A percentile compares a stretch with the other conserved stretches of the same genome.
phyloP scores from a whole-genome alignment of 2,888 invertebrate genomes.

The Cataglyphis albicans region DNA sequence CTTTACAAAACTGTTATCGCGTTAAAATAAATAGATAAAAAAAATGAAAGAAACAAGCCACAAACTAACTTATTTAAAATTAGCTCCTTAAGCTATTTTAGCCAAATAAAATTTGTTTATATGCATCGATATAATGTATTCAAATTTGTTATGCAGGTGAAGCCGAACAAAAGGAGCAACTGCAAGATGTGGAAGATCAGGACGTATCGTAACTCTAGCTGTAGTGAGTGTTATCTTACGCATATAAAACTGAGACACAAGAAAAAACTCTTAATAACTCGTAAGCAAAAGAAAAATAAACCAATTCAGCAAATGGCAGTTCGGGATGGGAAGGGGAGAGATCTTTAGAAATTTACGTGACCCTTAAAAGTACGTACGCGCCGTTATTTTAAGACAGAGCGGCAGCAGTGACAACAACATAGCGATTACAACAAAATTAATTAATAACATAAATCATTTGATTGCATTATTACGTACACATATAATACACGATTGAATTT shows the following conservation, averaged over 20 bases:
- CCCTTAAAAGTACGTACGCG: conserved; percentile 80
- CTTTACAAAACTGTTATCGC: conserved; percentile 30
- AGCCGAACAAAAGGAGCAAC: conserved; percentile 95
- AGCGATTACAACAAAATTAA: conserved; percentile 28
- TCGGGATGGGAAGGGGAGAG: conserved; percentile 80
- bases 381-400: conserved; percentile 79
- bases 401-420: conserved; percentile 44
- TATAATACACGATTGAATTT: conserved; percentile 79
- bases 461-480: conserved; percentile 40
- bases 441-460: conserved; percentile 41
- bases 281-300: conserved; percentile 84
- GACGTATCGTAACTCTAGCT: conserved; percentile 95
- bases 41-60: background rate
- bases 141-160: conserved; percentile 88
- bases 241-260: conserved; percentile 84
- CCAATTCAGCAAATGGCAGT: conserved; percentile 83
- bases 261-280: conserved; percentile 84
- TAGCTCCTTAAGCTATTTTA: background rate
- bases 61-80: background rate
- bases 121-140: background rate
- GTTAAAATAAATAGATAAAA: conserved; percentile 11
- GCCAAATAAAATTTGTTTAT: conserved; percentile 2
- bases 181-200: conserved; percentile 97
- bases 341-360: conserved; percentile 83
- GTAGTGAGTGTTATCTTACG: conserved; percentile 86